Conservation (phyloP, 2,797 vertebrate species). For the Syngnathus acus region DNA sequence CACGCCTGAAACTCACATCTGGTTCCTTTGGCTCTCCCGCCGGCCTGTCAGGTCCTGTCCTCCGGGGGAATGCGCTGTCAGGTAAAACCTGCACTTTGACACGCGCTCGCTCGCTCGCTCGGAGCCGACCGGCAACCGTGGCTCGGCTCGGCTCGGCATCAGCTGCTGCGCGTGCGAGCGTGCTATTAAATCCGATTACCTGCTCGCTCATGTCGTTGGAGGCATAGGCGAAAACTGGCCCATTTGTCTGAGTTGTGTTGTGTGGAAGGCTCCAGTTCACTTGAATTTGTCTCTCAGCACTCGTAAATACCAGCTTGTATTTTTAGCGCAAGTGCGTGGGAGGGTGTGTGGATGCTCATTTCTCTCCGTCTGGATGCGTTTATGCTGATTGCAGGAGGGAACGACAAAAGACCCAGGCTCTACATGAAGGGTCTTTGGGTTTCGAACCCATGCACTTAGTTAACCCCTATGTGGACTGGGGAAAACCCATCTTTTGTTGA, state of each 20-base stretch:
- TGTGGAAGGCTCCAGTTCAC: slow-evolving; percentile 26
- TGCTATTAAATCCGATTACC: slow-evolving; percentile 63
- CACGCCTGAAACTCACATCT: not conserved
- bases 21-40: slow-evolving; percentile 16
- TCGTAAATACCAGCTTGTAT: slow-evolving; percentile 47
- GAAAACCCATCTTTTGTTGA: not conserved
- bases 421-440: not conserved
- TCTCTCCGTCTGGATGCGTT: slow-evolving; percentile 19
- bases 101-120: slow-evolving; percentile 14
- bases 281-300: slow-evolving; percentile 33
- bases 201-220: slow-evolving; percentile 44
- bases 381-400: slow-evolving; percentile 3
- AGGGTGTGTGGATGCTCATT: slow-evolving; percentile 29
- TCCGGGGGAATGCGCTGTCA: slow-evolving; percentile 36
- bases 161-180: slow-evolving; percentile 44
- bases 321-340: slow-evolving; percentile 53
- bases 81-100: slow-evolving; percentile 38
- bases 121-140: slow-evolving; percentile 17
- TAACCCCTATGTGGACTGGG: not conserved
- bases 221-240: slow-evolving; percentile 12
- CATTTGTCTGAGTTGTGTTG: slow-evolving; percentile 37
- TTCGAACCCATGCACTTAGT: not conserved
- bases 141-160: slow-evolving; percentile 40
- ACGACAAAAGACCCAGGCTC: not conserved
- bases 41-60: slow-evolving; percentile 59